A percentile compares a stretch with the other conserved stretches of the same genome.
phyloP scores from a whole-genome alignment of 2,888 invertebrate genomes.

The Leucophenga maculata region DNA sequence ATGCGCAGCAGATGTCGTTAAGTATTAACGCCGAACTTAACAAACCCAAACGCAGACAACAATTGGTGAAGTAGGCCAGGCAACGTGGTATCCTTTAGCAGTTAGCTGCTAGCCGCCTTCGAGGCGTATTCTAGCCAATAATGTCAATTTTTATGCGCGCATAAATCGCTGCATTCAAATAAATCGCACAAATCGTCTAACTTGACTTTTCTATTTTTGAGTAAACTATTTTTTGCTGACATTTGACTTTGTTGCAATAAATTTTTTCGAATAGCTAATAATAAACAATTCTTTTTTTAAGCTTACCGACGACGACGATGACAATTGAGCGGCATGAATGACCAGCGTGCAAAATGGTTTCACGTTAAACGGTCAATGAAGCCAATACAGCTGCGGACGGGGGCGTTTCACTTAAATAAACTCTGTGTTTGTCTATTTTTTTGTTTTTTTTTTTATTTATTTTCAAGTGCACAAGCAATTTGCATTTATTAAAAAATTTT shows the following conservation, averaged over 20 bases:
- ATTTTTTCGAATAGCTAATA: background rate
- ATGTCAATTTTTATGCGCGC: constrained; percentile 1
- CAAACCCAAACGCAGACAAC: constrained; percentile 24
- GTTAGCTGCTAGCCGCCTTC: background rate
- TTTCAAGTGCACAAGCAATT: too few species aligned
- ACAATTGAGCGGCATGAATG: background rate
- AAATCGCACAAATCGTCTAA: too few species aligned
- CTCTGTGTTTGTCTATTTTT: too few species aligned
- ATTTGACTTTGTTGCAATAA: too few species aligned
- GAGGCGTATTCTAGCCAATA: background rate
- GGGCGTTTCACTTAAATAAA: constrained; percentile 24
- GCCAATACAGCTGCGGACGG: too few species aligned
- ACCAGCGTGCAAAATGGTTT: too few species aligned
- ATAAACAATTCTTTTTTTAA: background rate
- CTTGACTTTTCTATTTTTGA: too few species aligned
- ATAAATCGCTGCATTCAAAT: background rate
- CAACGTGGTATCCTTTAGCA: too few species aligned
- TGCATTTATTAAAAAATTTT: background rate
- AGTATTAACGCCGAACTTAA: constrained; percentile 51
- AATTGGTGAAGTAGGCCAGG: too few species aligned
- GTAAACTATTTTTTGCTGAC: too few species aligned
- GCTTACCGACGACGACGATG: too few species aligned
- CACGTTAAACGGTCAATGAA: background rate
- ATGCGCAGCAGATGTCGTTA: constrained; percentile 44
- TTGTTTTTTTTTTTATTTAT: background rate